Percentiles rank a stretch among this genome's conserved stretches.
Evolutionary conservation across 2,113 vertebrate genomes (phyloP).

Genomic region (Strix uralensis): DNA sequence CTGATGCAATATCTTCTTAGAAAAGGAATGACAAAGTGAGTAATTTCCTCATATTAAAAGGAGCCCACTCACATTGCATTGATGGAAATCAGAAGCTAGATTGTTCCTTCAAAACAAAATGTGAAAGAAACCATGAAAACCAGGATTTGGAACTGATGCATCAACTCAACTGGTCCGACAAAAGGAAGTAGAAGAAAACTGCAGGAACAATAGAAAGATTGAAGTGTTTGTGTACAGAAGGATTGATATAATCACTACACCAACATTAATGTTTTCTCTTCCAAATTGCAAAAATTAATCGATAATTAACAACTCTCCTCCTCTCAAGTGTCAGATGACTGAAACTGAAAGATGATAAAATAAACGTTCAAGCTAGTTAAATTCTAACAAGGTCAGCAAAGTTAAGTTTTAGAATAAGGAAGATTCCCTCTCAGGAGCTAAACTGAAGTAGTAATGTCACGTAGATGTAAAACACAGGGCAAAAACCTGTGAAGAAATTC

Average conservation of each 20-base stretch:
- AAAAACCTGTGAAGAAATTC: not conserved
- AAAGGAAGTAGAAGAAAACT: not conserved
- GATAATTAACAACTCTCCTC: not conserved
- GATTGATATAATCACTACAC: not conserved
- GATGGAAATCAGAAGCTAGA: not conserved
- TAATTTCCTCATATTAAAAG: not conserved
- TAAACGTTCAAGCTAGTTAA: not conserved
- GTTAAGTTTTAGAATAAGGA: not conserved
- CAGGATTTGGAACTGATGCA: not conserved
- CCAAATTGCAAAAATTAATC: not conserved
- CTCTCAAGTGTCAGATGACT: not conserved
- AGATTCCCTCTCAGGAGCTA: not conserved
- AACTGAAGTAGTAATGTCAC: not conserved
- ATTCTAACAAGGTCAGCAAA: not conserved
- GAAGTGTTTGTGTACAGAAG: not conserved
- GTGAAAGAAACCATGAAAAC: not conserved
- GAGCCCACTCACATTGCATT: not conserved
- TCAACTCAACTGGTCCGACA: not conserved
- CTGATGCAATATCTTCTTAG: not conserved
- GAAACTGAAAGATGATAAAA: not conserved
- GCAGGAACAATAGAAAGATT: not conserved
- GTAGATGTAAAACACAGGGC: not conserved
- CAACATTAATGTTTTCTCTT: not conserved
- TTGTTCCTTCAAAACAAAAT: not conserved
- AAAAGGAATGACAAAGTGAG: not conserved